Evolutionary conservation across 2,113 vertebrate species (phyloP).

Genomic region (Erythrolamprus reginae): DNA sequence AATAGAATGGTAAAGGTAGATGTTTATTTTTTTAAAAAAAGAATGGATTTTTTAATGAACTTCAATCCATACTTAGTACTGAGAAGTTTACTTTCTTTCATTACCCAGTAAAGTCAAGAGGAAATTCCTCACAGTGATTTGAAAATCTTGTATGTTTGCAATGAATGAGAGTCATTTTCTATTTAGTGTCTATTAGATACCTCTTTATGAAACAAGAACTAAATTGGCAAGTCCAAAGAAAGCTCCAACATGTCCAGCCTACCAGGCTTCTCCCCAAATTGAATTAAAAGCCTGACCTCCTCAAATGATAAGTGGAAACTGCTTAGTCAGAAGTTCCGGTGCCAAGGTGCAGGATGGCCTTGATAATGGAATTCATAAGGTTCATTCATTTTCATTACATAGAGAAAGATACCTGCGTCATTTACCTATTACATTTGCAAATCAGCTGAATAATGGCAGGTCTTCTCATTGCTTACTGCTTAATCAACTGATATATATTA

Average conservation of each 20-base stretch:
- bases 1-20: conserved; percentile 27
- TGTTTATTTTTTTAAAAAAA: background rate
- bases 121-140: background rate
- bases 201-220: background rate
- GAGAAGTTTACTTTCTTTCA: background rate
- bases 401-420: background rate
- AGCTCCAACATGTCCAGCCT: background rate
- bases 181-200: background rate
- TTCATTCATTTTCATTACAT: background rate
- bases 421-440: background rate
- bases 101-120: background rate
- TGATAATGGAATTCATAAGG: background rate
- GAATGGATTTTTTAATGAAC: fast-evolving
- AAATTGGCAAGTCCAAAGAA: background rate
- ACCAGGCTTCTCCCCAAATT: background rate
- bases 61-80: background rate
- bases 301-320: background rate
- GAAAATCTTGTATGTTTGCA: background rate
- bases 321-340: background rate
- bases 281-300: background rate
- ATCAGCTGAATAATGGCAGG: background rate
- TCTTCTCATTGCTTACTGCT: background rate
- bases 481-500: background rate
- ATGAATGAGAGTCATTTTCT: background rate
- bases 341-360: background rate